phyloP scores from a whole-genome alignment of 2,797 vertebrate genomes.

The Oreonectes daqikongensis region DNA sequence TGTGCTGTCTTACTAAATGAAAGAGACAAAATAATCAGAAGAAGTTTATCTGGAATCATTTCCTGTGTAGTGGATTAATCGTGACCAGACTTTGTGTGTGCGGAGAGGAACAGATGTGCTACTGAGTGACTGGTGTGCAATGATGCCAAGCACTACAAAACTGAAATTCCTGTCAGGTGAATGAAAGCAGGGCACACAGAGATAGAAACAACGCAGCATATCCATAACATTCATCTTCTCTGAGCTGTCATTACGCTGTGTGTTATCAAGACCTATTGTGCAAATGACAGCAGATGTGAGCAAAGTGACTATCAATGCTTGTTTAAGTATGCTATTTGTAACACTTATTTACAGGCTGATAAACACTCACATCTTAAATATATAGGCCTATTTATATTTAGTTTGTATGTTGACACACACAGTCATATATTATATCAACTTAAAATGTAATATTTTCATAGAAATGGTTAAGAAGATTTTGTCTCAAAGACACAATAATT shows the following conservation, averaged over 20 bases:
- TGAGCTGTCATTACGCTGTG: neutral
- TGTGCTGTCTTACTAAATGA: constrained; percentile 21
- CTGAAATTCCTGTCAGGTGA: constrained; percentile 28
- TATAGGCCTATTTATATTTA: too few relatives aligned
- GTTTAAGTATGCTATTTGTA: neutral
- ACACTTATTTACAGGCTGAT: neutral
- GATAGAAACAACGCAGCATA: too few relatives aligned
- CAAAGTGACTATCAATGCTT: neutral
- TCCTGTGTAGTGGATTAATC: constrained; percentile 1
- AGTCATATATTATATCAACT: too few relatives aligned
- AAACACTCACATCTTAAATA: neutral
- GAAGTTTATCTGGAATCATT: constrained; percentile 13
- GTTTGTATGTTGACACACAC: too few relatives aligned
- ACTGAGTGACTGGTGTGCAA: constrained; percentile 10
- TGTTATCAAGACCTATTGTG: neutral
- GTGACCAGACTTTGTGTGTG: constrained; percentile 6
- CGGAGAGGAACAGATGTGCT: constrained; percentile 14
- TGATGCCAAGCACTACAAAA: constrained; percentile 16
- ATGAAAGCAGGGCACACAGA: constrained; percentile 4
- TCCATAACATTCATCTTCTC: neutral
- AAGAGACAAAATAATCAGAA: constrained; percentile 29
- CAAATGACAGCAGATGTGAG: neutral
- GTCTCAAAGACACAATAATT: too few relatives aligned
- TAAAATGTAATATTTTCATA: too few relatives aligned
- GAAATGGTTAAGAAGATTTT: neutral